Conservation (phyloP, 2,888 invertebrate species). For the Synergus itoensis region DNA sequence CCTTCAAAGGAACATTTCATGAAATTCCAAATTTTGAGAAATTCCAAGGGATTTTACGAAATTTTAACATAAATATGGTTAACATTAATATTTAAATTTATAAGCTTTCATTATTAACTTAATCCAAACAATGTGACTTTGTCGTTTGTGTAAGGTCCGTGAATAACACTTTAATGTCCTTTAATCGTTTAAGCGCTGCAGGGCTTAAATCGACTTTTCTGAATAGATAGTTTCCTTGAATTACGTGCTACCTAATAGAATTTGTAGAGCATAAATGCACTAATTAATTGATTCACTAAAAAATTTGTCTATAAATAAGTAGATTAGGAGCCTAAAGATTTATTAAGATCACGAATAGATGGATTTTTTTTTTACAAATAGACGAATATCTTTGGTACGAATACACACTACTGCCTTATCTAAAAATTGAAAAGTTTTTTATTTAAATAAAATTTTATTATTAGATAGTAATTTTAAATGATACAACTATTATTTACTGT, state of each 20-base stretch:
- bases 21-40: too few species aligned
- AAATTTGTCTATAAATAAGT: neutral
- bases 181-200: slow-evolving; percentile 7
- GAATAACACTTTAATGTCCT: slow-evolving; percentile 32
- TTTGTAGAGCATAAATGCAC: neutral
- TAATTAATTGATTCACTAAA: neutral
- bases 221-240: neutral
- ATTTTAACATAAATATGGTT: too few species aligned
- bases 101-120: neutral
- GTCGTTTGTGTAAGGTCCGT: neutral
- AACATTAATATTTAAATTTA: neutral
- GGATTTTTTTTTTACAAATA: too few species aligned
- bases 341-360: too few species aligned
- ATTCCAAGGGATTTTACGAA: too few species aligned
- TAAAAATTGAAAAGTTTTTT: neutral
- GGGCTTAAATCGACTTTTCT: slow-evolving; percentile 6
- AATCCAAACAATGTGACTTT: neutral
- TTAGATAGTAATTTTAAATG: neutral
- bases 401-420: too few species aligned
- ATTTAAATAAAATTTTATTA: neutral
- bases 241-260: neutral
- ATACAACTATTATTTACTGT: neutral
- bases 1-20: too few species aligned
- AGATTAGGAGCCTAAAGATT: too few species aligned
- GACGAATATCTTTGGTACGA: too few species aligned